phyloP scores from a whole-genome alignment of 2,888 invertebrate species.

The Cloeon dipterum region DNA sequence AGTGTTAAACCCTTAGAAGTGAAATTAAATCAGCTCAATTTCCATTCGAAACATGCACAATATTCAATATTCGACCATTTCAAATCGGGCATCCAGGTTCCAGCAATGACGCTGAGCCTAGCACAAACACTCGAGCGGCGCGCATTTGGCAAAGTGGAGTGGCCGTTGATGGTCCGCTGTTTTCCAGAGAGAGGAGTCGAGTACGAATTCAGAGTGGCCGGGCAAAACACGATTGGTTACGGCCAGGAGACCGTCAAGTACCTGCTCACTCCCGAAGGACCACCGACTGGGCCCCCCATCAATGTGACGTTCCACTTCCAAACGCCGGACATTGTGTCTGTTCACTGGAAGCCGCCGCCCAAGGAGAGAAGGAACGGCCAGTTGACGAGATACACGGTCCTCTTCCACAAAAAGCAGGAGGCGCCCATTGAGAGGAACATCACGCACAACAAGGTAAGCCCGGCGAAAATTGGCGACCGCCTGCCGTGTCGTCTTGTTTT shows the following conservation, averaged over 20 bases:
- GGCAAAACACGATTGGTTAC: constrained; percentile 81
- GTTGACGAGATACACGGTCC: constrained; percentile 78
- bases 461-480: too few relatives aligned
- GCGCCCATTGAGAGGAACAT: constrained; percentile 55
- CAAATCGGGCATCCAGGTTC: too few relatives aligned
- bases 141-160: too few relatives aligned
- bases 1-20: too few relatives aligned
- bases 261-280: constrained; percentile 84
- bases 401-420: constrained; percentile 75
- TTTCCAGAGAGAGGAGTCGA: constrained; percentile 61
- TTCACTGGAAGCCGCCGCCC: constrained; percentile 71
- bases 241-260: constrained; percentile 86
- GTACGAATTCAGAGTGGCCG: constrained; percentile 93
- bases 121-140: too few relatives aligned
- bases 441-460: constrained; percentile 31
- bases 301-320: constrained; percentile 71
- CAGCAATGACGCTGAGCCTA: too few relatives aligned
- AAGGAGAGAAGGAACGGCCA: constrained; percentile 81
- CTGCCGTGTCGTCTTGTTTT: too few relatives aligned
- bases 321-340: constrained; percentile 77
- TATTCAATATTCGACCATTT: too few relatives aligned
- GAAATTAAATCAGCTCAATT: too few relatives aligned
- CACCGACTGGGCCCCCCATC: constrained; percentile 67
- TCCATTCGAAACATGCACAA: too few relatives aligned
- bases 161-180: too few relatives aligned